Conservation (phyloP, 2,888 invertebrate genomes). For the Sialis fuliginosa region DNA sequence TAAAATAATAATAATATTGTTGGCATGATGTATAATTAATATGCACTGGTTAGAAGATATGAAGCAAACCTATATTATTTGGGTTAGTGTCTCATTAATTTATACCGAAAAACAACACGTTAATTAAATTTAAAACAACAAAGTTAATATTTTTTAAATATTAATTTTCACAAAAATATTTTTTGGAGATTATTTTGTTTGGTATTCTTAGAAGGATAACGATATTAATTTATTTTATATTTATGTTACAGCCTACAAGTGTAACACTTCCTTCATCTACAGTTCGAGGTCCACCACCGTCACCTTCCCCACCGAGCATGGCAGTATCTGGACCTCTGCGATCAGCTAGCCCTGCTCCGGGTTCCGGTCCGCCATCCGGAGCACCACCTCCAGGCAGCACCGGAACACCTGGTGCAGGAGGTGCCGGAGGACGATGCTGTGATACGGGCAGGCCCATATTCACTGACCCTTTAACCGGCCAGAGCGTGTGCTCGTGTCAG, state of each 20-base stretch:
- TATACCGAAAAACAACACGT: too few species aligned
- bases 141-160: too few species aligned
- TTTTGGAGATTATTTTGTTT: background rate
- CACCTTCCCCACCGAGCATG: conserved; percentile 30
- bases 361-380: conserved; percentile 33
- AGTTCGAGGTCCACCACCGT: conserved; percentile 40
- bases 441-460: conserved; percentile 83
- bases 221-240: background rate
- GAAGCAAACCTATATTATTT: too few species aligned
- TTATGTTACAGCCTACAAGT: background rate
- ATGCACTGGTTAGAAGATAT: too few species aligned
- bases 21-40: too few species aligned
- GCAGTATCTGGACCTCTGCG: conserved; percentile 21
- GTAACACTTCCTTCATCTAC: background rate
- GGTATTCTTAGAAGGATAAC: background rate
- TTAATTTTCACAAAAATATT: too few species aligned
- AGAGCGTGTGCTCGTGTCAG: conserved; percentile 79
- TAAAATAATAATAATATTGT: too few species aligned
- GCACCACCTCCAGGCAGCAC: conserved; percentile 31
- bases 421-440: conserved; percentile 56
- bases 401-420: conserved; percentile 31
- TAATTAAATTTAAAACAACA: too few species aligned
- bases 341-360: conserved; percentile 25
- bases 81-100: too few species aligned
- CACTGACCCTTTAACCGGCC: conserved; percentile 77